Conservation (phyloP, 1,140 invertebrate species). For the Macrobrachium rosenbergii region DNA sequence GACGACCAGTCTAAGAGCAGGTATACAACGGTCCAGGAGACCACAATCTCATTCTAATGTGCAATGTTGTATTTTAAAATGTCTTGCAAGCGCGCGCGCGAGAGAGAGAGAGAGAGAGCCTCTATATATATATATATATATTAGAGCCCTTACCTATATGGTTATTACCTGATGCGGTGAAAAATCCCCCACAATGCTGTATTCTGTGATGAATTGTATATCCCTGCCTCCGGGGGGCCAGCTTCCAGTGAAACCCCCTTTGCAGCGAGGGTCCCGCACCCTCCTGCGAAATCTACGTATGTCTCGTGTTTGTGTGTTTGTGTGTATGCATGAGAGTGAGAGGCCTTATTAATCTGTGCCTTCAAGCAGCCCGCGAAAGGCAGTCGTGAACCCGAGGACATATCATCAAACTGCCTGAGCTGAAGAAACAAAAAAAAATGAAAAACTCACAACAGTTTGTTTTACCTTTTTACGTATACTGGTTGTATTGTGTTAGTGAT, state of each 20-base stretch:
- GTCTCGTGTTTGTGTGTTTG: no score
- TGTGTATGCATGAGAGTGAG: no score
- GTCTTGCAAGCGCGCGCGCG: no score
- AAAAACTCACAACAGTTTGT: background rate
- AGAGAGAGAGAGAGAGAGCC: no score
- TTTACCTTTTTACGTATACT: conserved; percentile 30
- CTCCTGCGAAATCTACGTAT: background rate
- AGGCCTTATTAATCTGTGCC: no score
- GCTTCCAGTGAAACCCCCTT: background rate
- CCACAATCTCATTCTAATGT: conserved; percentile 47
- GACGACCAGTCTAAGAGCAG: background rate
- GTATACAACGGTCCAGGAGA: background rate
- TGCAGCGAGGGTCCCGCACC: background rate
- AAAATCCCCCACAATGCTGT: conserved; percentile 39
- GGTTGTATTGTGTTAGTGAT: conserved; percentile 60
- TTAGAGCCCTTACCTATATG: background rate
- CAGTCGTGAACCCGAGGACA: no score
- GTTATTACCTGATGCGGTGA: conserved; percentile 31
- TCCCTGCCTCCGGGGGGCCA: conserved; percentile 19
- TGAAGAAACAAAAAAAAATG: no score
- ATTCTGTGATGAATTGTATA: conserved; percentile 56
- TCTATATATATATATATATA: no score
- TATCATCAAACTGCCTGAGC: no score
- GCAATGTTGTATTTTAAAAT: conserved; percentile 38
- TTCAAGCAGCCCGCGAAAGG: background rate